Evolutionary conservation across 2,888 invertebrate genomes (phyloP).

Genomic region (Drosophila melanocephala): DNA sequence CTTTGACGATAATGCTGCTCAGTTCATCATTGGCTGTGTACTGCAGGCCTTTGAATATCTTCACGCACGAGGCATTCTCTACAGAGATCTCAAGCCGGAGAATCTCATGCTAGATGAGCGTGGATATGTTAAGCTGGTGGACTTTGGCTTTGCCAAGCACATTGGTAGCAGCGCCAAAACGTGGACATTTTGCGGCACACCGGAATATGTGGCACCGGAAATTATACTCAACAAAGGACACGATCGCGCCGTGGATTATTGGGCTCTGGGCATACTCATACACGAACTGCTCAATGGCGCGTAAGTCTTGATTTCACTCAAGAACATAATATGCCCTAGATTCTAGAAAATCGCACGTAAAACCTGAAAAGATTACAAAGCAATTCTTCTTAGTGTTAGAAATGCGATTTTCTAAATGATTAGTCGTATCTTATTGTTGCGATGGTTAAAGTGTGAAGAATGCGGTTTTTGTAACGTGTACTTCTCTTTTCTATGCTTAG

Average conservation of each 20-base stretch:
- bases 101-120: slow-evolving; percentile 94
- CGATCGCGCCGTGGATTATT: slow-evolving; percentile 95
- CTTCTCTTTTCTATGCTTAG: slow-evolving; percentile 50
- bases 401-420: no score
- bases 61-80: slow-evolving; percentile 93
- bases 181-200: slow-evolving; percentile 99
- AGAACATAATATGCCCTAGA: background rate
- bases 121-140: slow-evolving; percentile 96
- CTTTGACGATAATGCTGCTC: slow-evolving; percentile 93
- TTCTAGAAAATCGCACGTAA: no score
- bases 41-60: slow-evolving; percentile 96
- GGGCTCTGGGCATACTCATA: slow-evolving; percentile 96
- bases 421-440: no score
- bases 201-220: slow-evolving; percentile 95
- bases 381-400: no score
- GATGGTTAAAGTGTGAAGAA: no score
- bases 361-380: no score
- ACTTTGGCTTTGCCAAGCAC: slow-evolving; percentile 97
- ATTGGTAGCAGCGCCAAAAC: slow-evolving; percentile 93
- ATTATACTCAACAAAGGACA: slow-evolving; percentile 93
- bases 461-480: no score
- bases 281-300: slow-evolving; percentile 95
- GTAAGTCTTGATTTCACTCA: slow-evolving; percentile 86
- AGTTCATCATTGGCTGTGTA: slow-evolving; percentile 96
- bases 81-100: slow-evolving; percentile 97